phyloP scores from a whole-genome alignment of 2,797 vertebrate species.

The Semaprochilodus insignis region DNA sequence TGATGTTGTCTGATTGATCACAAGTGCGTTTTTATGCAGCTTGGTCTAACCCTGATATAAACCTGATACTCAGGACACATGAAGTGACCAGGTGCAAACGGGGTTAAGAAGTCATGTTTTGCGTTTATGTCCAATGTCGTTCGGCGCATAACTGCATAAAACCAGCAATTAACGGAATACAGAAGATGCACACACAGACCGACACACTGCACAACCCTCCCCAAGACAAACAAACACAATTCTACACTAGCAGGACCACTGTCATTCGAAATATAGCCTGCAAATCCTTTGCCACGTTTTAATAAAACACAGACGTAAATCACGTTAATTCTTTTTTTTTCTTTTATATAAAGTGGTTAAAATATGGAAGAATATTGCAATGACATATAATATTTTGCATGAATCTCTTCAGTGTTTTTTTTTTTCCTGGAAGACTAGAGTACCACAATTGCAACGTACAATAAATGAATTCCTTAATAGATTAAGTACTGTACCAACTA shows the following conservation, averaged over 20 bases:
- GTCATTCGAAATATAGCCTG: constrained; percentile 39
- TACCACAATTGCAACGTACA: constrained; percentile 51
- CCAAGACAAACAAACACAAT: constrained; percentile 43
- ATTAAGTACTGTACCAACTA: constrained; percentile 50
- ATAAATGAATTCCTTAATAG: constrained; percentile 41
- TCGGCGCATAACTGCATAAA: constrained; percentile 35
- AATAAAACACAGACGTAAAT: constrained; percentile 44
- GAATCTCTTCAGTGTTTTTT: constrained; percentile 40
- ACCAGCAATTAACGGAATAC: constrained; percentile 33
- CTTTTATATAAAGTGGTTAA: constrained; percentile 47
- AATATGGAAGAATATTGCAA: constrained; percentile 54
- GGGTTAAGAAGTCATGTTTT: not conserved
- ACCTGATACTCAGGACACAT: too few species aligned
- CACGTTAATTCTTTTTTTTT: constrained; percentile 7
- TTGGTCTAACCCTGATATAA: too few species aligned
- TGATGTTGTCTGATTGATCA: too few species aligned
- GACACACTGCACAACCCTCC: constrained; percentile 45
- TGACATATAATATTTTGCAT: constrained; percentile 48
- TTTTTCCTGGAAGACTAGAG: constrained; percentile 52
- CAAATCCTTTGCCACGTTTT: constrained; percentile 27
- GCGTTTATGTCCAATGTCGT: constrained; percentile 3
- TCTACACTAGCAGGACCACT: constrained; percentile 42
- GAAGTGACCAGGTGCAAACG: too few species aligned
- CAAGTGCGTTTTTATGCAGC: too few species aligned
- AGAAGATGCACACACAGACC: constrained; percentile 40